Base-by-base conservation (phyloP, 2,113 vertebrate species). In the Aegithalos caudatus region DNA sequence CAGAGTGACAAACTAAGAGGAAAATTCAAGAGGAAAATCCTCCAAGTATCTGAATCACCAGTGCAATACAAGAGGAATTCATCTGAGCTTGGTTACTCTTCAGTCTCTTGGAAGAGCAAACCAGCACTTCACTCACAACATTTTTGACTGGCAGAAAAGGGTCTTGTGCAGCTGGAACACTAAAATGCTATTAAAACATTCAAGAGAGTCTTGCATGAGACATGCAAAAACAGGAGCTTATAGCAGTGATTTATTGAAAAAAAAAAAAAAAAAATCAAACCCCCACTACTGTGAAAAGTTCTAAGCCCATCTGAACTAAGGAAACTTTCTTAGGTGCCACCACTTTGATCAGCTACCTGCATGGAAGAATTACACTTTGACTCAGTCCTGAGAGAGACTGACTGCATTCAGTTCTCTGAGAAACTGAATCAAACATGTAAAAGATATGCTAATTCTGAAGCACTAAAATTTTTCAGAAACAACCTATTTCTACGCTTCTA, bases 401-500 rank as follows among this genome's bases (percentile, higher is more conserved):
- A 44, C 1, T 71, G 22, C n/a, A 53, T 58, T 45, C 27, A 25
- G 22, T 54, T 88, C 56, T 35, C 54, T 54, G 54, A 69, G 45
- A 62, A 67, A 86, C 23, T 42, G 58, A 82, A 79, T 35, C 28
- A 67, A 81, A 53, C 24, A 12, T 53, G 25, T n/a, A 51, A 90
- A 85, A 62, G 12, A 65, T 70, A 73, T 20, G 31, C 24, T 72
- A 38, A 33, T 85, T 57, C n/a, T 73, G 17, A 92, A 70, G 25
- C 18, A 67, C 45, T 85, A 19, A 3, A 5, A 4, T 81, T 84
- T 92, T 88, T 76, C 81, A 88, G 71, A 88, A 24, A 92, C 37
- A 85, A 83, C 35, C 13, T 24, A 96, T 45, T 79, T 33, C 64
- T 57, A 73, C 33, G 33, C 37, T 97, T 92, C 56, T 82, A 40